phyloP scores from a whole-genome alignment of 2,113 vertebrate genomes.

The Isichthys henryi region DNA sequence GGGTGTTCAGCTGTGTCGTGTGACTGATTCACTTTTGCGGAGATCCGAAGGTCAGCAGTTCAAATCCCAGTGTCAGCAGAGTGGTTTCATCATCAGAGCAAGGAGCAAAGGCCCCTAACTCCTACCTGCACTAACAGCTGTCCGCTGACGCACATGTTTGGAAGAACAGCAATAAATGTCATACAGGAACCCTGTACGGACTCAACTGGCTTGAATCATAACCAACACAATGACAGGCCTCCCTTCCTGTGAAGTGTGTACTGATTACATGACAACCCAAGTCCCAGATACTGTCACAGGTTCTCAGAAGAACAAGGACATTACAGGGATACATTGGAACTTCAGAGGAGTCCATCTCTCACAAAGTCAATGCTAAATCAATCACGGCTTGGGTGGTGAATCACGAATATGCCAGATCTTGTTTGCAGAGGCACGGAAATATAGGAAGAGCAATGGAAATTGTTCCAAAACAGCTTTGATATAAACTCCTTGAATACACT shows the following conservation, averaged over 20 bases:
- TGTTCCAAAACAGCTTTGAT: neutral
- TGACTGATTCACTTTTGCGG: neutral
- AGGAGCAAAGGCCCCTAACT: neutral
- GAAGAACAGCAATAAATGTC: neutral
- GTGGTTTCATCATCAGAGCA: neutral
- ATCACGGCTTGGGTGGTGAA: neutral
- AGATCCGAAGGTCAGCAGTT: neutral
- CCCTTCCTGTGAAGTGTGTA: neutral
- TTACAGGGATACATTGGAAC: neutral
- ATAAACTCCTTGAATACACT: neutral
- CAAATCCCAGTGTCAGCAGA: neutral
- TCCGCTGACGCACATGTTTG: neutral
- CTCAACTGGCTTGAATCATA: neutral
- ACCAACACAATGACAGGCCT: neutral
- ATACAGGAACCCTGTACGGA: neutral
- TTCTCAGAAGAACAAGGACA: neutral
- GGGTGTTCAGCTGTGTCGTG: neutral
- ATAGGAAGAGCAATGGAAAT: neutral
- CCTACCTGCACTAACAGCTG: neutral
- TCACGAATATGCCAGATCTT: neutral
- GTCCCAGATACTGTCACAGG: neutral
- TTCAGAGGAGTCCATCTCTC: neutral
- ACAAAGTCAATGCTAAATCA: neutral
- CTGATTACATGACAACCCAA: neutral
- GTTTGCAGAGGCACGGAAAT: neutral